phyloP scores from a whole-genome alignment of 2,113 vertebrate genomes.

The Chloebia gouldiae region DNA sequence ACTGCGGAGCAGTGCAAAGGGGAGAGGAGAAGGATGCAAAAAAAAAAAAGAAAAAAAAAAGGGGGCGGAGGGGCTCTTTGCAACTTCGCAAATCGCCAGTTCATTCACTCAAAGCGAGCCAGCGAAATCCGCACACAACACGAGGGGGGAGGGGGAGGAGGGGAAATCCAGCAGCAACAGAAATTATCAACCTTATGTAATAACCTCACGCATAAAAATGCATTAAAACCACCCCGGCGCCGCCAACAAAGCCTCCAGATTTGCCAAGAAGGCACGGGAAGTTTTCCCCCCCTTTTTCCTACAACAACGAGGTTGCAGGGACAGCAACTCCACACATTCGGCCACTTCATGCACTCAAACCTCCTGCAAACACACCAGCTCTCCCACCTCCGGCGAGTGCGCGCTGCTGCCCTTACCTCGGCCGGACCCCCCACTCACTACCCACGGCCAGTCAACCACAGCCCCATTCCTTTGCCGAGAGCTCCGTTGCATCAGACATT shows the following conservation, averaged over 20 bases:
- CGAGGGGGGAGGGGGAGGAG: not conserved
- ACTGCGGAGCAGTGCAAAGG: slow-evolving; percentile 12
- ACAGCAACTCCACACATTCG: not conserved
- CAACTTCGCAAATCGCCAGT: slow-evolving; percentile 56
- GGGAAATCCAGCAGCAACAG: slow-evolving; percentile 29
- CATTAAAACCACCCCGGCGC: slow-evolving; percentile 13
- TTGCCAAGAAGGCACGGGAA: slow-evolving; percentile 7
- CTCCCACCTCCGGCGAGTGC: not conserved
- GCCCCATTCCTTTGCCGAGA: slow-evolving; percentile 24
- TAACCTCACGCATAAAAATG: slow-evolving; percentile 37
- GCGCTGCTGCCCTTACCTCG: not conserved
- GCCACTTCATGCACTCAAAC: not conserved
- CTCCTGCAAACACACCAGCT: not conserved
- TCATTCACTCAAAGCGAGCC: slow-evolving; percentile 50
- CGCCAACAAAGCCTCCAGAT: slow-evolving; percentile 28
- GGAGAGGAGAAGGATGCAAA: slow-evolving; percentile 29
- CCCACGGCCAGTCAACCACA: slow-evolving; percentile 2
- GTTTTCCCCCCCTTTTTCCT: not conserved
- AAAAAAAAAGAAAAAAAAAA: not conserved
- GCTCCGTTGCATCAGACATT: slow-evolving; percentile 39
- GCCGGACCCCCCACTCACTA: slow-evolving; percentile 26
- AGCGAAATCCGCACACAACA: slow-evolving; percentile 59
- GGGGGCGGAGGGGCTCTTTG: not conserved
- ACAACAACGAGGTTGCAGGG: not conserved
- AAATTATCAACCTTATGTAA: slow-evolving; percentile 64